Percentiles rank a stretch among this genome's conserved stretches.
These are phyloP conservation scores for Lagopus leucura DNA, from an alignment of 2,113 vertebrate genomes.

Conservation along the genomic window DNA sequence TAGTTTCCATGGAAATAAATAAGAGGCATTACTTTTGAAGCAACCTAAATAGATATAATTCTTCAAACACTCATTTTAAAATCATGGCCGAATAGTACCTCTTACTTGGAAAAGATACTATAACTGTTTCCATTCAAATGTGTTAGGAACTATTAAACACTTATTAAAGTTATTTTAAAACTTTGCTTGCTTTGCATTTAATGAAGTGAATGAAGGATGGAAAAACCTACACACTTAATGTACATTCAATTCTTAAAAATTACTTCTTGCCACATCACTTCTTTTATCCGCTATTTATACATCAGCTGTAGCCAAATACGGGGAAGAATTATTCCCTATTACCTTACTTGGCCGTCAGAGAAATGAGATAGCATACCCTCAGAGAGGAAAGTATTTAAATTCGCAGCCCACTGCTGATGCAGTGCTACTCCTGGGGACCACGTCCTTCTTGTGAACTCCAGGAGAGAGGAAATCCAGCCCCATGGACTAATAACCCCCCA, in stretches of 20 bases:
- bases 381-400: conserved; percentile 34
- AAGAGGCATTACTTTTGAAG: neutral
- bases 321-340: neutral
- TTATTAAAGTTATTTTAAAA: conserved; percentile 72
- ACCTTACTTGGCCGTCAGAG: conserved; percentile 17
- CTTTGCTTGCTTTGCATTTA: conserved; percentile 61
- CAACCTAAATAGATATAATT: neutral
- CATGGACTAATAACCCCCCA: neutral
- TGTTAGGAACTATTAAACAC: conserved; percentile 66
- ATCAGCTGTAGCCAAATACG: conserved; percentile 25
- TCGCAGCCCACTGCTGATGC: conserved; percentile 7
- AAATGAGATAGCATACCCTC: conserved; percentile 19
- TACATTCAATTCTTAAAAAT: conserved; percentile 63
- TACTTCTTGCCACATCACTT: conserved; percentile 34
- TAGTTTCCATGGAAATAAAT: neutral
- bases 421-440: neutral
- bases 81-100: neutral
- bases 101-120: conserved; percentile 59
- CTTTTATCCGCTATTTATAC: conserved; percentile 59
- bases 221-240: conserved; percentile 29
- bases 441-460: conserved; percentile 1
- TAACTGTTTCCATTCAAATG: conserved; percentile 56
- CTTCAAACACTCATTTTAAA: conserved; percentile 21
- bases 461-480: conserved; percentile 41
- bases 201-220: conserved; percentile 57